Conservation (phyloP, 37 sponge, comb jelly and placozoan genomes). For the Agelas oroides region DNA sequence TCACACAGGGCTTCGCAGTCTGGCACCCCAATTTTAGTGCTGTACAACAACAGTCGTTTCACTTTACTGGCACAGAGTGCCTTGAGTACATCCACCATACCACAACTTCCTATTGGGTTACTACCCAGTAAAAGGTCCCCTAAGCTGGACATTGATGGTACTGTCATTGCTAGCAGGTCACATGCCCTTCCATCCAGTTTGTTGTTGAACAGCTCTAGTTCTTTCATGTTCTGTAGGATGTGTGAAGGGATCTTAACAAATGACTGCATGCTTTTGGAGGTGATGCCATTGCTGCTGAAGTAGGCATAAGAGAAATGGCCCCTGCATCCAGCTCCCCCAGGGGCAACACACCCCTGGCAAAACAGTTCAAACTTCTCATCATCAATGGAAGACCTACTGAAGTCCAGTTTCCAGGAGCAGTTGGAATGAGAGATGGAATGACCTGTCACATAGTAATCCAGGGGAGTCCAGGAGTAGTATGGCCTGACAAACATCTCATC, state of each 20-base stretch:
- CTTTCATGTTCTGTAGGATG: no score
- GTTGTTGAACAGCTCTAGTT: no score
- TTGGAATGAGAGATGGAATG: conserved; percentile 6
- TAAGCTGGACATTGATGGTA: background rate
- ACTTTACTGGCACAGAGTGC: background rate
- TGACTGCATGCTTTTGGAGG: no score
- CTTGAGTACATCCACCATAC: background rate
- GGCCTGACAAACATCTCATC: no score
- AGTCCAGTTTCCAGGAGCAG: background rate
- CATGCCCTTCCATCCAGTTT: no score
- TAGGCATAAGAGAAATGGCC: no score
- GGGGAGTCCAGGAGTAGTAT: no score
- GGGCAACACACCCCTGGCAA: background rate
- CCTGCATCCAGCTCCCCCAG: no score
- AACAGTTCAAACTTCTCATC: background rate
- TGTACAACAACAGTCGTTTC: background rate
- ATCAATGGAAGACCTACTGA: background rate
- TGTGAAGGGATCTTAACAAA: no score
- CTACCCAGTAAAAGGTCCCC: background rate
- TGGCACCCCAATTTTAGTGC: background rate
- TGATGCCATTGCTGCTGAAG: no score
- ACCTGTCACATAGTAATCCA: background rate
- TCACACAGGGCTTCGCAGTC: no score
- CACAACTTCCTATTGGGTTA: conserved; percentile 16
- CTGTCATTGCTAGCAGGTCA: background rate